These are phyloP conservation scores for Oryzias sinensis DNA, from an alignment of 2,797 vertebrate species.

Conservation along the genomic window DNA sequence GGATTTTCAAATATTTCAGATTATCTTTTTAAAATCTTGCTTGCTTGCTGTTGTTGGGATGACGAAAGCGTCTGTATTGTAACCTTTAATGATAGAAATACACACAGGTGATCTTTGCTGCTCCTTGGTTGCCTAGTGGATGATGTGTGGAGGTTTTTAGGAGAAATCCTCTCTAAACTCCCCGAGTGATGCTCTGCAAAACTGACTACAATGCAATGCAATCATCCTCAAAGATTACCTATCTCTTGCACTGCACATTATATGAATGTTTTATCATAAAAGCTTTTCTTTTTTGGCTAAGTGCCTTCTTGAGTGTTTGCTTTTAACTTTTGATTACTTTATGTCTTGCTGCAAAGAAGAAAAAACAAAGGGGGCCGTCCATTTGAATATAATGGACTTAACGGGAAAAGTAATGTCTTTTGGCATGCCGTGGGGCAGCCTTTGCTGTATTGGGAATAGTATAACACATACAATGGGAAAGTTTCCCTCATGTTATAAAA, in stretches of 20 bases:
- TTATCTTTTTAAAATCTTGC: too few species aligned
- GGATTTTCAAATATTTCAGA: too few species aligned
- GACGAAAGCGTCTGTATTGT: too few species aligned
- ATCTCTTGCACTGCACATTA: constrained; percentile 68
- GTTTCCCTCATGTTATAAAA: constrained; percentile 37
- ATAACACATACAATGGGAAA: constrained; percentile 58
- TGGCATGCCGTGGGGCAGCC: constrained; percentile 46
- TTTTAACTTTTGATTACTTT: constrained; percentile 81
- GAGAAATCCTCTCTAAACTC: constrained; percentile 65
- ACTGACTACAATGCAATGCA: constrained; percentile 84
- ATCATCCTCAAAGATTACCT: constrained; percentile 75
- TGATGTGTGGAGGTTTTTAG: constrained; percentile 70
- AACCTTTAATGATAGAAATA: constrained; percentile 39
- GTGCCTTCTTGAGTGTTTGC: constrained; percentile 78
- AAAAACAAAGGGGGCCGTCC: constrained; percentile 40
- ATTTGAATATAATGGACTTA: constrained; percentile 76
- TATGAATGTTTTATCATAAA: constrained; percentile 86
- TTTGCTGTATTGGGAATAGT: constrained; percentile 36
- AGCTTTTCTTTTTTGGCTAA: constrained; percentile 79
- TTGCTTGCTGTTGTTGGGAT: too few species aligned
- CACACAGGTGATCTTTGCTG: constrained; percentile 65
- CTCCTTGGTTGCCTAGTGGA: constrained; percentile 51
- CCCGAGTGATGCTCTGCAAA: constrained; percentile 74
- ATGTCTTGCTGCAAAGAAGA: constrained; percentile 70
- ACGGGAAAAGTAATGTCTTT: constrained; percentile 67